phyloP scores from a whole-genome alignment of 2,113 vertebrate species.

The Hystrix cristata region DNA sequence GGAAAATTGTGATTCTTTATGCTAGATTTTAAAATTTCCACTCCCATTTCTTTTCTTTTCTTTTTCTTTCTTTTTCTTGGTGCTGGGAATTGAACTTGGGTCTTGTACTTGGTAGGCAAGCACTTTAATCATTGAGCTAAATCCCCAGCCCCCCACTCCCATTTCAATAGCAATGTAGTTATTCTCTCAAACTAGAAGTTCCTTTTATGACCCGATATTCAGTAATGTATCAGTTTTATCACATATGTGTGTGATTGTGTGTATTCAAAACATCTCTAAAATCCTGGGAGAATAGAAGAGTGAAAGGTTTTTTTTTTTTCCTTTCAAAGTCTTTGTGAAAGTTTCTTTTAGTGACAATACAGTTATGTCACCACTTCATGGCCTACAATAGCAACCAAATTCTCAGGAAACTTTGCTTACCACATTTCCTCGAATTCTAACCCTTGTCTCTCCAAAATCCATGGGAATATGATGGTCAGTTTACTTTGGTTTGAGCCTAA shows the following conservation, averaged over 20 bases:
- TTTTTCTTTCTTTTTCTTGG: no score
- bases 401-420: constrained; percentile 72
- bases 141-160: not conserved
- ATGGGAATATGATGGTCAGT: constrained; percentile 78
- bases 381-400: not conserved
- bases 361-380: constrained; percentile 13
- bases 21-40: constrained; percentile 20
- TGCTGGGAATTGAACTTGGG: no score
- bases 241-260: not conserved
- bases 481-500: constrained; percentile 81
- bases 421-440: constrained; percentile 75
- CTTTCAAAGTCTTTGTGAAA: constrained; percentile 44
- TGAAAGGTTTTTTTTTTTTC: not conserved
- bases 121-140: no score
- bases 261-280: not conserved
- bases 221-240: constrained; percentile 38
- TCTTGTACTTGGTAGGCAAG: no score
- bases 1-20: not conserved
- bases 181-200: not conserved
- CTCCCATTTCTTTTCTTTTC: not conserved
- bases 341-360: constrained; percentile 51
- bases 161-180: not conserved
- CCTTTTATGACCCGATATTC: constrained; percentile 22
- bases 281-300: not conserved
- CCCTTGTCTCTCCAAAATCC: constrained; percentile 63